Percentiles rank a stretch among this genome's conserved stretches.
These are phyloP conservation scores for Sisor rabdophorus DNA, from an alignment of 2,113 vertebrate genomes.

Conservation along the genomic window DNA sequence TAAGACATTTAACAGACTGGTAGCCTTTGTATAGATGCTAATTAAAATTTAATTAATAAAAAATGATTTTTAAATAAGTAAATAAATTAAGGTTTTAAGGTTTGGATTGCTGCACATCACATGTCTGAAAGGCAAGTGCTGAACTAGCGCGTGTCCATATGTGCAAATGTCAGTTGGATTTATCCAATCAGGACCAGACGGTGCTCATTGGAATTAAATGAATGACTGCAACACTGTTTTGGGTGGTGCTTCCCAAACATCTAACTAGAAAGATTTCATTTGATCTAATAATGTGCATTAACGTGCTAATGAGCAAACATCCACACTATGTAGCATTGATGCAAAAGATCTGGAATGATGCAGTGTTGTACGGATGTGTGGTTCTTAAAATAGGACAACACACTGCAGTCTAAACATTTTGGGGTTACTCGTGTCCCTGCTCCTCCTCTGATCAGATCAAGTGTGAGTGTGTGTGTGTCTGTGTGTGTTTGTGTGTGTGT, in stretches of 20 bases:
- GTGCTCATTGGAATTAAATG: background rate
- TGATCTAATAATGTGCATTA: slow-evolving; percentile 50
- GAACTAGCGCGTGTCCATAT: background rate
- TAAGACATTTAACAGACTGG: background rate
- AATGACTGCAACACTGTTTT: background rate
- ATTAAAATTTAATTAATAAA: too few species aligned
- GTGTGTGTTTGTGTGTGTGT: background rate
- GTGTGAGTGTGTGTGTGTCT: background rate
- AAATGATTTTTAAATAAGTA: too few species aligned
- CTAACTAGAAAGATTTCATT: slow-evolving; percentile 45
- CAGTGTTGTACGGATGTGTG: background rate
- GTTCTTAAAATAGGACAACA: background rate
- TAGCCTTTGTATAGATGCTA: background rate
- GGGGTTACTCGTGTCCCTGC: background rate
- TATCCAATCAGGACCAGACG: background rate
- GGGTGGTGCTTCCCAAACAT: slow-evolving; percentile 2
- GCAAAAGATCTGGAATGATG: slow-evolving; percentile 8
- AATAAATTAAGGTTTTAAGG: background rate
- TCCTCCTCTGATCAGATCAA: background rate
- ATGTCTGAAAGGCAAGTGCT: background rate
- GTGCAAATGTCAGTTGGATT: background rate
- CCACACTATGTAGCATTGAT: slow-evolving; percentile 29
- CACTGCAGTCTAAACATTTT: background rate
- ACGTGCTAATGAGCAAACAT: slow-evolving; percentile 49
- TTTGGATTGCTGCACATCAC: background rate